phyloP scores from a whole-genome alignment of 1,140 invertebrate species.

The Neodiprion fabricii region DNA sequence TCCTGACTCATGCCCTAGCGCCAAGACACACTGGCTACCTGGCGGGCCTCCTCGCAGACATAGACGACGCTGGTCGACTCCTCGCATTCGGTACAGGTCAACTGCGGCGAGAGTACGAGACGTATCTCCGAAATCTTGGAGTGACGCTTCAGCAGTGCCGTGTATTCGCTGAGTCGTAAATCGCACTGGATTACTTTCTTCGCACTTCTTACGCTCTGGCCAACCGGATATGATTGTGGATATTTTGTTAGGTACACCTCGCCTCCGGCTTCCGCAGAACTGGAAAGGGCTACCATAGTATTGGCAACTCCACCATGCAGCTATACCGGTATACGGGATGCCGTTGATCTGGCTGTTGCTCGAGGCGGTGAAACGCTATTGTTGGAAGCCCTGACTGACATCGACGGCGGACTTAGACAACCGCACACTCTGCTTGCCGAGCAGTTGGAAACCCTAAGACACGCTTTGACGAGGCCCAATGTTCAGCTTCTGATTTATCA shows the following conservation, averaged over 20 bases:
- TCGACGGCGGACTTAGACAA: constrained; percentile 26
- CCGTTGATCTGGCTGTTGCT: constrained; percentile 70
- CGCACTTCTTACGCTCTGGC: neutral
- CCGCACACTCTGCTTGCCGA: constrained; percentile 39
- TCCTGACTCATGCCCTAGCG: constrained; percentile 77
- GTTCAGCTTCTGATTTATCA: constrained; percentile 61
- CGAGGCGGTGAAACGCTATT: constrained; percentile 46
- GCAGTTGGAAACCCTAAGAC: constrained; percentile 48
- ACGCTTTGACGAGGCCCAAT: constrained; percentile 51
- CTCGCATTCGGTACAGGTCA: constrained; percentile 65
- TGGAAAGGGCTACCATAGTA: constrained; percentile 75
- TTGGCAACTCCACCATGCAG: constrained; percentile 78
- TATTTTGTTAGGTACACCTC: constrained; percentile 37
- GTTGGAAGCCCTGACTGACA: constrained; percentile 44
- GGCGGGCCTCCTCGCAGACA: constrained; percentile 69
- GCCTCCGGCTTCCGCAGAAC: constrained; percentile 41
- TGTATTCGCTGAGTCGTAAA: constrained; percentile 51
- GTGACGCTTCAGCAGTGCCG: constrained; percentile 53
- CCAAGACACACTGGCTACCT: constrained; percentile 77
- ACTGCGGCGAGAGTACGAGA: constrained; percentile 52
- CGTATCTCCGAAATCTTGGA: constrained; percentile 39
- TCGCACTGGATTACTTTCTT: neutral
- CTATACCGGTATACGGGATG: constrained; percentile 75
- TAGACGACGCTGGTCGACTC: constrained; percentile 66
- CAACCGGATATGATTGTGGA: neutral